A percentile compares a stretch with the other conserved stretches of the same genome.
phyloP scores from a whole-genome alignment of 2,888 invertebrate species.

The Empis stercorea region DNA sequence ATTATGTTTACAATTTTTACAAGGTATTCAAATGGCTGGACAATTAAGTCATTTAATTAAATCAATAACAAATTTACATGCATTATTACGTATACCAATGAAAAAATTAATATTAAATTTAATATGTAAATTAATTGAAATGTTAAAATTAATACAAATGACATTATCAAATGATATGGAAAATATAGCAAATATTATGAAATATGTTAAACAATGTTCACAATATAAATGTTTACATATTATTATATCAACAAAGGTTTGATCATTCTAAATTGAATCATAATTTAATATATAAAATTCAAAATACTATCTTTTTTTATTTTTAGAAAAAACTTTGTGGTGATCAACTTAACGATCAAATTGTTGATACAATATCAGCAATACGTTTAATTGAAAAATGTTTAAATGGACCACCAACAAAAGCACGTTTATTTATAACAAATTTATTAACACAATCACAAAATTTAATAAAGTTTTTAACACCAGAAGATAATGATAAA shows the following conservation, averaged over 20 bases:
- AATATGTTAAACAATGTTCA: constrained; percentile 68
- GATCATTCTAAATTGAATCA: neutral
- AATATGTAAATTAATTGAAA: constrained; percentile 68
- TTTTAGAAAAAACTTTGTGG: constrained; percentile 44
- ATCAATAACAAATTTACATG: constrained; percentile 53
- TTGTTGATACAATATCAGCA: constrained; percentile 58
- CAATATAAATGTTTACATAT: constrained; percentile 58
- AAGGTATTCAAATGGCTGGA: constrained; percentile 57
- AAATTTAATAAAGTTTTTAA: neutral
- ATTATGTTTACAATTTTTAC: constrained; percentile 20
- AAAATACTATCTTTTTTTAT: constrained; percentile 14
- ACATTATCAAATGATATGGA: constrained; percentile 55
- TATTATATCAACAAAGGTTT: constrained; percentile 53
- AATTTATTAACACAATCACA: constrained; percentile 22
- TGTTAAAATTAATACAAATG: constrained; percentile 63
- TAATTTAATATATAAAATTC: neutral
- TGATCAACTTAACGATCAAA: constrained; percentile 50
- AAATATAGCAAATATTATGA: constrained; percentile 56
- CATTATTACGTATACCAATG: constrained; percentile 60
- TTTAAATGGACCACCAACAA: constrained; percentile 49
- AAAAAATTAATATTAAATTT: constrained; percentile 59
- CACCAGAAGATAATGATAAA: constrained; percentile 33
- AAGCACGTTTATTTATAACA: constrained; percentile 50
- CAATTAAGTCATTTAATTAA: constrained; percentile 46
- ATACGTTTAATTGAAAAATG: constrained; percentile 59